A percentile compares a stretch with the other conserved stretches of the same genome.
These are phyloP conservation scores for Spinus pinus DNA, from an alignment of 2,797 vertebrate species.

Conservation along the genomic window DNA sequence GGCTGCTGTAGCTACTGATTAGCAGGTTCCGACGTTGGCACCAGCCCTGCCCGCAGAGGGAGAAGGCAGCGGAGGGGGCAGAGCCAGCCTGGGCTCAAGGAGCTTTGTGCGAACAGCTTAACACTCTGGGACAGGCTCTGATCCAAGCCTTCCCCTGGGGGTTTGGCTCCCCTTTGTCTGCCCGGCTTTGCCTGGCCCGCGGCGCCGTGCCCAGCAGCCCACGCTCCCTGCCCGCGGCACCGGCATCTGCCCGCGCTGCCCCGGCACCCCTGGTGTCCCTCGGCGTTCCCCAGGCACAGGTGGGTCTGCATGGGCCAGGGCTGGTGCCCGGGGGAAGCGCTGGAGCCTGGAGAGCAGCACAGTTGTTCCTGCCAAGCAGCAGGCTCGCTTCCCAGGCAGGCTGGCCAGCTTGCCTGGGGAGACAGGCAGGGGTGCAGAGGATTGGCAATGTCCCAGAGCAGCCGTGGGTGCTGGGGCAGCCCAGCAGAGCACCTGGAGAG, in stretches of 20 bases:
- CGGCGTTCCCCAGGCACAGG: fast-evolving
- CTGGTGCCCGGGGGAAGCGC: background rate
- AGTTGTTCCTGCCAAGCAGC: background rate
- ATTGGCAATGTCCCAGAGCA: background rate
- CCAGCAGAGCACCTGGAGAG: background rate
- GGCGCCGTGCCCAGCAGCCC: background rate
- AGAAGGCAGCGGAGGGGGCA: slow-evolving; percentile 19
- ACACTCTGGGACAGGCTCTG: background rate
- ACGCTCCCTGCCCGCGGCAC: background rate
- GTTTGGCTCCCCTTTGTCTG: background rate
- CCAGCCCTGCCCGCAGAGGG: slow-evolving; percentile 35
- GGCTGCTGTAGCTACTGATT: slow-evolving; percentile 69
- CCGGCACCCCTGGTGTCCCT: background rate
- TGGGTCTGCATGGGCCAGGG: fast-evolving
- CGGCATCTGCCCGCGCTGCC: fast-evolving
- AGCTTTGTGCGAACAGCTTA: slow-evolving; percentile 4
- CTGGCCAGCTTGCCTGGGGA: background rate
- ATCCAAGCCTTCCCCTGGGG: background rate
- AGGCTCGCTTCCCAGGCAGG: background rate
- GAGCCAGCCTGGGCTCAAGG: background rate
- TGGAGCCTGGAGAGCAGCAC: background rate
- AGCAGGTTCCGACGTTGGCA: slow-evolving; percentile 80
- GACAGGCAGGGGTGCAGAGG: background rate
- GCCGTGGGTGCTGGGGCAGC: background rate
- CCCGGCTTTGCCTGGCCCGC: background rate